These are phyloP conservation scores for Sakesphorus luctuosus DNA, from an alignment of 2,113 vertebrate genomes.

Conservation along the genomic window DNA sequence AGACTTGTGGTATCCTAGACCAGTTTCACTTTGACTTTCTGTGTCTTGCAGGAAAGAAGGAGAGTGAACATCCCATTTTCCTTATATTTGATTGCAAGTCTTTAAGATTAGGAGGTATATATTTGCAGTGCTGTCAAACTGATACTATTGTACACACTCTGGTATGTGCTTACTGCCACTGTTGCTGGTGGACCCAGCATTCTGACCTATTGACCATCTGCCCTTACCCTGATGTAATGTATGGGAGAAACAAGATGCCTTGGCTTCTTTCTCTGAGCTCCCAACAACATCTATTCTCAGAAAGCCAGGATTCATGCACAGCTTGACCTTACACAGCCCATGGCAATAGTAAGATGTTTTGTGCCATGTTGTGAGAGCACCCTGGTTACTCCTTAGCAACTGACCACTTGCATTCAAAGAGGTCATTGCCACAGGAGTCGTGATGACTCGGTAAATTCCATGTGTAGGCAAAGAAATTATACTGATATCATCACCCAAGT, in stretches of 20 bases:
- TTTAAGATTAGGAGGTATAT: not conserved
- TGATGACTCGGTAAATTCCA: not conserved
- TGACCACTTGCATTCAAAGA: fast-evolving
- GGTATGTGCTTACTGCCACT: no score
- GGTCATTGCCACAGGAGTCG: not conserved
- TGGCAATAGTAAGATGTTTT: not conserved
- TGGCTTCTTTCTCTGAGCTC: not conserved
- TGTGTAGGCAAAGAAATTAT: not conserved
- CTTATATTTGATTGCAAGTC: not conserved
- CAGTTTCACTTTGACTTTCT: not conserved
- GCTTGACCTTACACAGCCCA: not conserved
- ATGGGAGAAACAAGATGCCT: not conserved
- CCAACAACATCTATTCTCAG: not conserved
- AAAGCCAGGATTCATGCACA: not conserved
- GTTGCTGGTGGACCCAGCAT: not conserved
- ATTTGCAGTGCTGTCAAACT: not conserved
- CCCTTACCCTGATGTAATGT: not conserved
- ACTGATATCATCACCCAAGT: not conserved
- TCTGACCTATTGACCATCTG: not conserved
- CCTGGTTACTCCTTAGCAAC: not conserved
- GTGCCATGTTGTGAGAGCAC: not conserved
- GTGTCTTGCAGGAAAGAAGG: not conserved
- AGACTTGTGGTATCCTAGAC: not conserved
- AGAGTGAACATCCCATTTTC: not conserved
- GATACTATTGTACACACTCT: not conserved